Conservation (phyloP, 2,797 vertebrate genomes). For the Perdix hodgsoniae region DNA sequence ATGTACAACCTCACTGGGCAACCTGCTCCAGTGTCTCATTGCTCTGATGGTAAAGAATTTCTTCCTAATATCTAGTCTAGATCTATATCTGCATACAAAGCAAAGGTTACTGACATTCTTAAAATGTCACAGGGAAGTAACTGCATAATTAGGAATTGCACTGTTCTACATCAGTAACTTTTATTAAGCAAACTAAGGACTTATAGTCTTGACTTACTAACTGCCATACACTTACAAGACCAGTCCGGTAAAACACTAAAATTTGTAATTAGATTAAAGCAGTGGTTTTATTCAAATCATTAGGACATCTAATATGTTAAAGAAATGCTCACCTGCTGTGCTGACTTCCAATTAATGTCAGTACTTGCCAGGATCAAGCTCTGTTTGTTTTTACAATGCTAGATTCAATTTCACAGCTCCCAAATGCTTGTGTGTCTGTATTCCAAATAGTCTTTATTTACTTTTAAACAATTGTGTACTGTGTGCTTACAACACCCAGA, state of each 20-base stretch:
- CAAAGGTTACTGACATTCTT: not conserved
- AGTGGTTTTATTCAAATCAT: not conserved
- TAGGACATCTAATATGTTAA: not conserved
- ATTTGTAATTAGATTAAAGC: not conserved
- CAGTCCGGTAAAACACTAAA: not conserved
- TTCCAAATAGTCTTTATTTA: not conserved
- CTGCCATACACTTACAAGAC: not conserved
- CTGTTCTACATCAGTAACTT: not conserved
- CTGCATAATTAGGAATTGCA: not conserved
- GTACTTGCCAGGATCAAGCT: not conserved
- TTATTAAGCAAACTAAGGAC: not conserved
- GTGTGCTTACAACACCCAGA: not conserved
- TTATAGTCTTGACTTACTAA: not conserved
- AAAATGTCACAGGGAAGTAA: not conserved
- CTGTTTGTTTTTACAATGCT: not conserved
- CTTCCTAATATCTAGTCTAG: not conserved
- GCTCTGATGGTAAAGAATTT: too few species aligned
- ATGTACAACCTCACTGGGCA: too few species aligned
- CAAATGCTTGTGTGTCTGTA: not conserved
- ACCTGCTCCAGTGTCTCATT: too few species aligned
- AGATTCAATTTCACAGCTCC: not conserved
- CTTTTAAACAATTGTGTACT: not conserved
- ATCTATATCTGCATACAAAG: not conserved
- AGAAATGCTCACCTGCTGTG: not conserved
- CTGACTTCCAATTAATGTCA: not conserved